Evolutionary conservation across 2,113 vertebrate genomes (phyloP).

Genomic region (Crotalus viridis): DNA sequence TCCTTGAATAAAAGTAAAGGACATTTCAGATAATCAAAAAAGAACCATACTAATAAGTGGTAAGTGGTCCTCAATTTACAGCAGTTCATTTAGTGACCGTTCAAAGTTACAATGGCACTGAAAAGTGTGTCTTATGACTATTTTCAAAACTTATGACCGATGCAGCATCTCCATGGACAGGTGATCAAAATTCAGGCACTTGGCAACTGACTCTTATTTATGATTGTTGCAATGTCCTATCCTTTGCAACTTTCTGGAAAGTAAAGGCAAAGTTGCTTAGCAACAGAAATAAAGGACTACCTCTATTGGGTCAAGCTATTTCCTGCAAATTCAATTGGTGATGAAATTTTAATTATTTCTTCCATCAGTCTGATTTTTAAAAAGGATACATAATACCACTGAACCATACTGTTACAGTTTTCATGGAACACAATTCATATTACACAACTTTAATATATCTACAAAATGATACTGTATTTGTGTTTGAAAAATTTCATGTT

Average conservation of each 20-base stretch:
- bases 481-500: neutral
- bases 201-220: neutral
- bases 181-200: neutral
- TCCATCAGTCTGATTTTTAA: neutral
- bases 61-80: neutral
- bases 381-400: slow-evolving; percentile 14
- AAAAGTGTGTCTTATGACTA: neutral
- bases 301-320: neutral
- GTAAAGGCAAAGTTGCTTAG: neutral
- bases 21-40: neutral
- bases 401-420: slow-evolving; percentile 10
- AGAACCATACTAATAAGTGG: neutral
- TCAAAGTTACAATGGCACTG: neutral
- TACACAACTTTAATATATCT: neutral
- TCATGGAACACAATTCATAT: neutral
- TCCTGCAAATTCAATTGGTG: neutral
- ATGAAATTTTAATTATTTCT: neutral
- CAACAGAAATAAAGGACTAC: neutral
- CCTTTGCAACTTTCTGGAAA: neutral
- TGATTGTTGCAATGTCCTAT: neutral
- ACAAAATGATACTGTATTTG: neutral
- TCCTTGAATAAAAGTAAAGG: neutral
- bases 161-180: neutral
- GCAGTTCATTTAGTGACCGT: neutral
- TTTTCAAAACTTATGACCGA: neutral